phyloP scores from a whole-genome alignment of 2,888 invertebrate genomes.

The Athalia rosae region DNA sequence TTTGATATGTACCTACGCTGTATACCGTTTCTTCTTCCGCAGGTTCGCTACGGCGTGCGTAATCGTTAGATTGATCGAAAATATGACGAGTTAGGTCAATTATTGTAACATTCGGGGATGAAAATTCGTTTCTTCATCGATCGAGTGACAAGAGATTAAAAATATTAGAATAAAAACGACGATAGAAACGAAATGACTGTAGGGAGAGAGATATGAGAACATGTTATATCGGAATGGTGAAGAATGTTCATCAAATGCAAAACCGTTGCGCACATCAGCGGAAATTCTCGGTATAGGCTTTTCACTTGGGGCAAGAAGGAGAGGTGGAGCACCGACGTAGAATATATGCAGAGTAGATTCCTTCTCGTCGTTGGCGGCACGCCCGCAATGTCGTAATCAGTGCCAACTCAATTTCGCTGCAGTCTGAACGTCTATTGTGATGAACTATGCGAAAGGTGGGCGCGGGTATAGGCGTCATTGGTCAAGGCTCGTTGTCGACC shows the following conservation, averaged over 20 bases:
- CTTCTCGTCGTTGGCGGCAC: slow-evolving; percentile 67
- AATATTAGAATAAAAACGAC: neutral
- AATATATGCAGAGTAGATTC: slow-evolving; percentile 65
- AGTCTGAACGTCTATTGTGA: slow-evolving; percentile 29
- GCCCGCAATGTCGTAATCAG: slow-evolving; percentile 71
- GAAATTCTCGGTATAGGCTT: neutral
- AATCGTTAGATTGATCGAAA: slow-evolving; percentile 18
- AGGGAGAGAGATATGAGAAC: no score
- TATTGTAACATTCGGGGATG: no score
- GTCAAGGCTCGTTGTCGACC: slow-evolving; percentile 1
- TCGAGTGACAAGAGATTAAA: no score
- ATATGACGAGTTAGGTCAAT: no score
- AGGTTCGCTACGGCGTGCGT: neutral
- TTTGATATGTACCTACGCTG: neutral
- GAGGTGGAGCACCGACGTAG: slow-evolving; percentile 22
- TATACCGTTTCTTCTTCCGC: slow-evolving; percentile 7
- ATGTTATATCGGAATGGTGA: no score
- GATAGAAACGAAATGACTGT: neutral
- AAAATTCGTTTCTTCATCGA: no score
- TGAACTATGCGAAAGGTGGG: slow-evolving; percentile 33
- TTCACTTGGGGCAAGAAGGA: slow-evolving; percentile 18
- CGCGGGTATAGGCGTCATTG: slow-evolving; percentile 23
- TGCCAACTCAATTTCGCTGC: slow-evolving; percentile 69
- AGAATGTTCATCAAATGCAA: neutral
- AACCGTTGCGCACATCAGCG: slow-evolving; percentile 5